Percentiles rank a stretch among this genome's conserved stretches.
Evolutionary conservation across 1,140 invertebrate species (phyloP).

Genomic region (Patella vulgata): DNA sequence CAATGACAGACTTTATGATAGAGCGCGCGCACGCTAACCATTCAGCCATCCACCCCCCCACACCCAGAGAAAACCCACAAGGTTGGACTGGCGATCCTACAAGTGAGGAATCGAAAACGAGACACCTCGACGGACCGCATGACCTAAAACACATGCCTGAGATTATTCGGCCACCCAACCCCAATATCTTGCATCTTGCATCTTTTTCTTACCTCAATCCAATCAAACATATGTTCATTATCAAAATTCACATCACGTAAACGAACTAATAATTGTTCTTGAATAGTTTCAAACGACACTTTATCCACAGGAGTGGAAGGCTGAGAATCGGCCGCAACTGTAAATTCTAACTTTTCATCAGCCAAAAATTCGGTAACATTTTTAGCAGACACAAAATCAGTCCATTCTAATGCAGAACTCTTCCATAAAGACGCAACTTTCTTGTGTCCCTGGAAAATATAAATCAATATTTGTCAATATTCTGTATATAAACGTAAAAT

Average conservation of each 20-base stretch:
- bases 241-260: constrained; percentile 32
- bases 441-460: constrained; percentile 59
- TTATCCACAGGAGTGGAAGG: constrained; percentile 37
- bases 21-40: no score
- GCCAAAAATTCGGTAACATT: constrained; percentile 55
- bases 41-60: no score
- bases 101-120: no score
- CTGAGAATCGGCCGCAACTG: constrained; percentile 39
- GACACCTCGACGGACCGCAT: no score
- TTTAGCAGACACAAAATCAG: constrained; percentile 50
- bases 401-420: constrained; percentile 54
- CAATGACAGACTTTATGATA: no score
- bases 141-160: no score
- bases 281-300: constrained; percentile 46
- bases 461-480: no score
- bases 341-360: constrained; percentile 62
- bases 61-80: no score
- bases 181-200: no score
- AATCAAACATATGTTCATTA: constrained; percentile 61
- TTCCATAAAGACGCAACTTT: constrained; percentile 61
- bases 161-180: no score
- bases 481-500: no score
- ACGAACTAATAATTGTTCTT: constrained; percentile 44
- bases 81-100: no score
- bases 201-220: constrained; percentile 61